Percentiles rank a stretch among this genome's conserved stretches.
These are phyloP conservation scores for Caenorhabditis doughertyi DNA, from an alignment of 2,888 invertebrate species.

Conservation along the genomic window DNA sequence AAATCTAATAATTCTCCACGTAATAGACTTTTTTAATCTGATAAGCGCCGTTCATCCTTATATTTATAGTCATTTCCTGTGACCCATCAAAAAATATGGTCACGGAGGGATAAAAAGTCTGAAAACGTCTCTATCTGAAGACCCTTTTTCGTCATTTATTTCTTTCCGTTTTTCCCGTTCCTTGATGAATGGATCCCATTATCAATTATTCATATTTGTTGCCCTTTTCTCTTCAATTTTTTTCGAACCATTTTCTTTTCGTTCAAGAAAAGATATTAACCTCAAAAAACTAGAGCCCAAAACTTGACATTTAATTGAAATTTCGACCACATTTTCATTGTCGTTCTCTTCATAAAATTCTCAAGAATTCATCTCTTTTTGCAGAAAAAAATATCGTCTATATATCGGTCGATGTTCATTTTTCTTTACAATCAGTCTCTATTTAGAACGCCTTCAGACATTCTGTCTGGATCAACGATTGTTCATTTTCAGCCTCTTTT, in stretches of 20 bases:
- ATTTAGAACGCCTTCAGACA: conserved; percentile 13
- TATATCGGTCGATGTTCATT: not conserved
- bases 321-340: conserved; percentile 2
- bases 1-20: too few species aligned
- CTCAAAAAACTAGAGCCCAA: not conserved
- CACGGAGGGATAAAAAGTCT: not conserved
- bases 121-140: not conserved
- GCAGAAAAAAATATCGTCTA: not conserved
- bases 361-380: not conserved
- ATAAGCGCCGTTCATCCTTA: too few species aligned
- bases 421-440: conserved; percentile 20
- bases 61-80: too few species aligned
- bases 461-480: not conserved
- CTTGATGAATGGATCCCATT: conserved; percentile 14
- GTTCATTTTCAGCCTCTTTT: not conserved
- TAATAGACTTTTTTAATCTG: too few species aligned
- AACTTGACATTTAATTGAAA: conserved; percentile 12
- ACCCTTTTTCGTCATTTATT: not conserved
- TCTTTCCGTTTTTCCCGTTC: conserved; percentile 31
- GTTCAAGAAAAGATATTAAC: conserved; percentile 17
- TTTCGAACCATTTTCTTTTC: conserved; percentile 13
- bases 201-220: conserved; percentile 39
- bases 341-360: not conserved
- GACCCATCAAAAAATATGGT: not conserved
- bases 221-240: conserved; percentile 16